Percentiles rank a stretch among this genome's conserved stretches.
Evolutionary conservation across 1,140 invertebrate species (phyloP).

Genomic region (Acromyrmex charruanus): DNA sequence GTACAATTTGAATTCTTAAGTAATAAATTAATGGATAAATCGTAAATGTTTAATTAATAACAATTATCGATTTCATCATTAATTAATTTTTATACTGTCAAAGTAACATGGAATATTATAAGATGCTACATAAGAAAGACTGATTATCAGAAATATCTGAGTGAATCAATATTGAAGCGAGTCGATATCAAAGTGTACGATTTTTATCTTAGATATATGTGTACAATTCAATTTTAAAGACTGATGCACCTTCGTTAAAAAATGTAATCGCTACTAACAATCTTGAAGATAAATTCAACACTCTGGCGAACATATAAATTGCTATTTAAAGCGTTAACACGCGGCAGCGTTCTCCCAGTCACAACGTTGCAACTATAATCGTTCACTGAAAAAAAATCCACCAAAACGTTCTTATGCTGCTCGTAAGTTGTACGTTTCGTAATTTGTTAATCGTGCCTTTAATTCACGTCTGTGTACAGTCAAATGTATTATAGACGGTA

Average conservation of each 20-base stretch:
- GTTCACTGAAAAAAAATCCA: conserved; percentile 16
- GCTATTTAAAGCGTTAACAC: conserved; percentile 25
- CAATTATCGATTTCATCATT: neutral
- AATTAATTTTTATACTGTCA: neutral
- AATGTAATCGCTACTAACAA: conserved; percentile 27
- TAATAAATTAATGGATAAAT: neutral
- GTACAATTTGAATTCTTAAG: neutral
- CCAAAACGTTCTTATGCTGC: neutral
- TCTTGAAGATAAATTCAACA: conserved; percentile 28
- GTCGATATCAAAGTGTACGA: neutral
- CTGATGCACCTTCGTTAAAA: neutral
- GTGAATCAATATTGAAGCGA: conserved; percentile 13
- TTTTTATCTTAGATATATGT: neutral
- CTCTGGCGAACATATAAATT: conserved; percentile 12
- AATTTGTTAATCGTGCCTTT: conserved; percentile 57
- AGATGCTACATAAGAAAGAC: neutral
- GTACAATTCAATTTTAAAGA: neutral
- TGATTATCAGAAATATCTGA: conserved; percentile 4
- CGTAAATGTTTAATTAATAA: neutral
- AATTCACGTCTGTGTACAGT: conserved; percentile 27
- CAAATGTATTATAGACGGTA: conserved; percentile 16
- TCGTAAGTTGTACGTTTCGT: conserved; percentile 18
- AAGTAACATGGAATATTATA: neutral
- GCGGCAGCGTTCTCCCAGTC: neutral
- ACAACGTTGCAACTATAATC: conserved; percentile 25